Conservation (phyloP, 2,888 invertebrate species). For the Xylophagus ater region DNA sequence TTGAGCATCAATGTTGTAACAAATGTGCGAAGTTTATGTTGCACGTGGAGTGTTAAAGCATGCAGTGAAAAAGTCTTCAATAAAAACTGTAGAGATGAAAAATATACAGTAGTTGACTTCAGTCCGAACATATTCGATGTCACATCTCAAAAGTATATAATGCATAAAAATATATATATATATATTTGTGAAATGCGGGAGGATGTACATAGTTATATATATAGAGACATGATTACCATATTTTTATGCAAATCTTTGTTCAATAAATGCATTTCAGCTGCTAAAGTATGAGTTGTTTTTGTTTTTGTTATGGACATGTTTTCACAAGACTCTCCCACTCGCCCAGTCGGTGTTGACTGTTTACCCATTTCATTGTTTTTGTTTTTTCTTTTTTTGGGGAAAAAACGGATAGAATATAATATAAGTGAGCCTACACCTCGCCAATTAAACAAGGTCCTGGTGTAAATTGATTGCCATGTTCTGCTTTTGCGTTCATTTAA, state of each 20-base stretch:
- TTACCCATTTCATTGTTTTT: slow-evolving; percentile 6
- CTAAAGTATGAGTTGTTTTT: slow-evolving; percentile 16
- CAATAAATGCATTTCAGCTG: slow-evolving; percentile 16
- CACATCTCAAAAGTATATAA: too few species aligned
- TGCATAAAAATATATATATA: too few species aligned
- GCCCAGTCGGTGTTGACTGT: slow-evolving; percentile 16
- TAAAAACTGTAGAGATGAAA: too few species aligned
- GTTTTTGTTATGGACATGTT: too few species aligned
- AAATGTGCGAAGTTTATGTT: slow-evolving; percentile 31
- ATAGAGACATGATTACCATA: too few species aligned
- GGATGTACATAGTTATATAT: too few species aligned
- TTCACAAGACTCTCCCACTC: slow-evolving; percentile 18
- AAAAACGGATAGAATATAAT: slow-evolving; percentile 4
- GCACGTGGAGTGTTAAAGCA: slow-evolving; percentile 23
- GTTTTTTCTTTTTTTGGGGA: too few species aligned
- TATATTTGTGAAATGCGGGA: too few species aligned
- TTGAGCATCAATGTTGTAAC: slow-evolving; percentile 38
- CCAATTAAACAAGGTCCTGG: slow-evolving; percentile 18
- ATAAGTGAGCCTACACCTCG: slow-evolving; percentile 16
- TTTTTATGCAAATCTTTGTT: slow-evolving; percentile 18
- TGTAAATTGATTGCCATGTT: slow-evolving; percentile 20
- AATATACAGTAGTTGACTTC: too few species aligned
- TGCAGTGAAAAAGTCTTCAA: slow-evolving; percentile 36
- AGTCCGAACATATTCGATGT: too few species aligned
- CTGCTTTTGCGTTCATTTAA: slow-evolving; percentile 19